Conservation (phyloP, 2,797 vertebrate genomes). For the Cercopithecus hamlyni region DNA sequence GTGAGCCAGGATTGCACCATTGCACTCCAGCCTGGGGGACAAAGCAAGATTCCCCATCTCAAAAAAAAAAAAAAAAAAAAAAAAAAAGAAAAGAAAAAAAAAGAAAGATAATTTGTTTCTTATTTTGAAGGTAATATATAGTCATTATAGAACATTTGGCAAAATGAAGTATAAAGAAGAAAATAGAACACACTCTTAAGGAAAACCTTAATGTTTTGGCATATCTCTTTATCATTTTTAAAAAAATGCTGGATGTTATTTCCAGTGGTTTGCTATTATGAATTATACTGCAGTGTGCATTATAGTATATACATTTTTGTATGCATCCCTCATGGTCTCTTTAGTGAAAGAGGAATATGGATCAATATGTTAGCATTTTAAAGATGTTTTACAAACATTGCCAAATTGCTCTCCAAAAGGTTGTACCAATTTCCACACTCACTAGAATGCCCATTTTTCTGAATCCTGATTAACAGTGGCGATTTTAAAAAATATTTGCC, state of each 20-base stretch:
- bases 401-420: constrained; percentile 36
- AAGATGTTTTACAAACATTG: constrained; percentile 24
- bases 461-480: not conserved
- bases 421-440: not conserved
- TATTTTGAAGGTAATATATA: constrained; percentile 17
- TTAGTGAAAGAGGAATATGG: not conserved
- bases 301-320: not conserved
- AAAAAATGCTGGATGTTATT: not conserved
- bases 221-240: not conserved
- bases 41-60: not conserved
- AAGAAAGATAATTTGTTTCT: not conserved
- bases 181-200: constrained; percentile 2
- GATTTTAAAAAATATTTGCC: not conserved
- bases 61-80: not conserved
- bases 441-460: not conserved
- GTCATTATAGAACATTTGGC: not conserved
- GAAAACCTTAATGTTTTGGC: constrained; percentile 7
- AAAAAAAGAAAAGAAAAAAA: no score
- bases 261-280: constrained; percentile 41
- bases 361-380: not conserved
- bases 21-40: not conserved
- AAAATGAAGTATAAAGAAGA: constrained; percentile 1
- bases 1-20: not conserved
- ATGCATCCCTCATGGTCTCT: not conserved
- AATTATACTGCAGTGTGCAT: not conserved